Conservation (phyloP, 2,113 vertebrate genomes). For the Gasterosteus nipponicus region DNA sequence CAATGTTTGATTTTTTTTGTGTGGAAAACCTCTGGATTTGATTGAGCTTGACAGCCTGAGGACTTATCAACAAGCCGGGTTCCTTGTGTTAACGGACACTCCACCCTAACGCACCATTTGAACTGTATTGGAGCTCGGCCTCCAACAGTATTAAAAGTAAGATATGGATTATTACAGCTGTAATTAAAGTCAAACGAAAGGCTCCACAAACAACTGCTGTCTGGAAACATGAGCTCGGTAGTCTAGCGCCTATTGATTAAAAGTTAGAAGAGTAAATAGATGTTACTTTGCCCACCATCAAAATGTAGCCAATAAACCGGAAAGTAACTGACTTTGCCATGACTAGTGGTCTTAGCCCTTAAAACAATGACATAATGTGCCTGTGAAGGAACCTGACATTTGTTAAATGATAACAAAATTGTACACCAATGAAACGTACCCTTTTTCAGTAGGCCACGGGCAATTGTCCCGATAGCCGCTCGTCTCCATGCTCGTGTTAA, state of each 20-base stretch:
- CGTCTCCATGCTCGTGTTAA: slow-evolving; percentile 63
- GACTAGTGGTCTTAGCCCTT: slow-evolving; percentile 56
- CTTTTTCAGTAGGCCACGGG: slow-evolving; percentile 73
- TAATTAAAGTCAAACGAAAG: slow-evolving; percentile 43
- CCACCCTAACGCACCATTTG: slow-evolving; percentile 29
- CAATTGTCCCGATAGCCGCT: slow-evolving; percentile 63
- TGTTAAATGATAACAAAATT: background rate
- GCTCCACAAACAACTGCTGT: slow-evolving; percentile 64
- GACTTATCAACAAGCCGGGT: slow-evolving; percentile 40
- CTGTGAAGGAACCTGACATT: background rate
- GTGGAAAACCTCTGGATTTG: slow-evolving; percentile 45
- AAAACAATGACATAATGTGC: background rate
- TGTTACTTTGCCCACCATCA: slow-evolving; percentile 44
- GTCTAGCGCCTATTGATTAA: slow-evolving; percentile 47
- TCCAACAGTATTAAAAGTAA: slow-evolving; percentile 50
- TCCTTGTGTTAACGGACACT: slow-evolving; percentile 48
- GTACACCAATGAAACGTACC: slow-evolving; percentile 30
- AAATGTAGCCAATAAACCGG: slow-evolving; percentile 48
- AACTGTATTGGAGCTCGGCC: slow-evolving; percentile 17
- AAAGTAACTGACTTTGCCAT: slow-evolving; percentile 64
- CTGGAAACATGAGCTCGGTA: slow-evolving; percentile 50
- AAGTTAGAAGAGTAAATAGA: slow-evolving; percentile 52
- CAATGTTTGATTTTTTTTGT: slow-evolving; percentile 20
- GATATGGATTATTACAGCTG: slow-evolving; percentile 58
- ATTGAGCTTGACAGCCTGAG: slow-evolving; percentile 51